Evolutionary conservation across 2,797 vertebrate genomes (phyloP), one percentile per base, ranked within the genome.

Genomic region (Sardinella longiceps): DNA sequence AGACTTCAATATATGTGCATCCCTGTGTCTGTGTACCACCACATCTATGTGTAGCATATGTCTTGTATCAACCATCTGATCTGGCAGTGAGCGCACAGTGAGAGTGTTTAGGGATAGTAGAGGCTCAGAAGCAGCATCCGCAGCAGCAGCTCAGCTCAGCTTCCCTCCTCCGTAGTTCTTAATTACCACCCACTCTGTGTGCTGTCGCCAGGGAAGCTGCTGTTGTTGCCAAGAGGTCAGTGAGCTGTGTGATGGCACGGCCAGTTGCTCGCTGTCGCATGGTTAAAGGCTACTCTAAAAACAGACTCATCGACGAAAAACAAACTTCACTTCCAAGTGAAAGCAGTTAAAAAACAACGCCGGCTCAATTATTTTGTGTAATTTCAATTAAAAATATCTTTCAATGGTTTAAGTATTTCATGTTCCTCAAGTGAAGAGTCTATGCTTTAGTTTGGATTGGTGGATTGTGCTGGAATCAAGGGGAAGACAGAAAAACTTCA

Each of bases 131-230:
- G 46, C 84, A 88, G 87, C 83, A 88, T 92, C 91, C 90, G 91
- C 87, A 45, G 45, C 9, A 45, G 89, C 89, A 81, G 92, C n/a
- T n/a, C 91, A 88, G 85, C 82, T 83, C 89, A 87, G 85, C 88
- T 87, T 86, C 81, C 89, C 86, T 84, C 88, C 90, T 91, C 89
- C 89, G 86, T 23, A 46, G 88, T 88, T 92, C 86, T 82, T 93
- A 94, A 93, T 92, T 90, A 92, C 87, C 85, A 60, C 92, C 91
- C 88, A 90, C 89, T 88, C 89, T 56, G 15, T 20, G 87, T 90
- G 86, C 84, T 3, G 84, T 6, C 25, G 81, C 83, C 7, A 45
- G 23, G 83, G 33, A 33, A 6, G 85, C 88, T 88, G 88, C 91
- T 88, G 88, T 90, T 86, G 51, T 84, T 84, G 83, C 82, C 25